phyloP scores from a whole-genome alignment of 64 coral and sea anemone species.

The Pocillopora damicornis region DNA sequence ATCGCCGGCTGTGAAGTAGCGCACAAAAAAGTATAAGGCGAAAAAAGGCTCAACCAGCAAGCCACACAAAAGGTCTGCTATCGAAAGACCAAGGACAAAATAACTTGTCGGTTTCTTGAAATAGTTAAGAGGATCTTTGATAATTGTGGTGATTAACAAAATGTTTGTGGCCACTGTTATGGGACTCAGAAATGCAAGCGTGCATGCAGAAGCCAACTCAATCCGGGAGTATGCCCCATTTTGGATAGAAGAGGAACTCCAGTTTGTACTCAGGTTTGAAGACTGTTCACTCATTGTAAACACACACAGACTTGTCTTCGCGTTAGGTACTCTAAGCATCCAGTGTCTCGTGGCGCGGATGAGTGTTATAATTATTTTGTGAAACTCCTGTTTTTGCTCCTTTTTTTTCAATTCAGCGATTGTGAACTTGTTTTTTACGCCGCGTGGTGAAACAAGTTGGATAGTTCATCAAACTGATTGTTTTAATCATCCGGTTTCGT shows the following conservation, averaged over 20 bases:
- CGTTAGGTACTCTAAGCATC: not conserved
- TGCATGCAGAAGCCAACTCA: constrained; percentile 11
- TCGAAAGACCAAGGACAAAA: constrained; percentile 50
- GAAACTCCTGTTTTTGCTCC: not conserved
- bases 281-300: not conserved
- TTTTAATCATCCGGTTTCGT: too few relatives aligned
- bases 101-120: constrained; percentile 47
- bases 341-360: not conserved
- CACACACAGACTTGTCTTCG: not conserved
- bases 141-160: constrained; percentile 22
- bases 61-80: constrained; percentile 43
- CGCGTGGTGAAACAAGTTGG: too few relatives aligned
- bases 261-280: constrained; percentile 1
- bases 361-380: not conserved
- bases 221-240: not conserved
- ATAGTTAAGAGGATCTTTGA: constrained; percentile 44
- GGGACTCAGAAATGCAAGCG: constrained; percentile 19
- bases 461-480: too few relatives aligned
- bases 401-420: not conserved
- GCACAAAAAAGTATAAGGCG: constrained; percentile 15
- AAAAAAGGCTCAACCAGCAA: constrained; percentile 57
- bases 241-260: not conserved
- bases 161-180: constrained; percentile 47
- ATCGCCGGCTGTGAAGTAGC: not conserved
- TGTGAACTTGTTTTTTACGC: not conserved